These are phyloP conservation scores for Caenorhabditis drosophilae DNA, from an alignment of 2,888 invertebrate genomes.

Conservation along the genomic window DNA sequence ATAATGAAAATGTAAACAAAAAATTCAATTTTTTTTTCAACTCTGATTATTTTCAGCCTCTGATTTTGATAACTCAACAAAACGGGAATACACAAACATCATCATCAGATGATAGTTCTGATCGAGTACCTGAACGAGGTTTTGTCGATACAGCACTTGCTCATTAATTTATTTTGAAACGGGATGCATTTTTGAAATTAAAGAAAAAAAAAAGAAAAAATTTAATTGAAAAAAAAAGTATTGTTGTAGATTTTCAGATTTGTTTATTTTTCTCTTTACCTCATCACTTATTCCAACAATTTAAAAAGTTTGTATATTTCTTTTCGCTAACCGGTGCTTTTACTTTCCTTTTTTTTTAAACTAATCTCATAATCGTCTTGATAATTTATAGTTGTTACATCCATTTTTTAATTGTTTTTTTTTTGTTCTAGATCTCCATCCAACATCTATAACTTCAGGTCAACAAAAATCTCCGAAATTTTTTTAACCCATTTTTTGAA, in stretches of 20 bases:
- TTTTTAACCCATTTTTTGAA: neutral
- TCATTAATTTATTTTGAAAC: constrained; percentile 34
- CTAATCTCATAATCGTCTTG: neutral
- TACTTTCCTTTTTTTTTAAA: neutral
- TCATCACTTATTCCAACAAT: too few species aligned
- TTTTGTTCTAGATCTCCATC: too few species aligned
- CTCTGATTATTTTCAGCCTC: constrained; percentile 39
- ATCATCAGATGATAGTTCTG: constrained; percentile 21
- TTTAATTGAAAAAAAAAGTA: too few species aligned
- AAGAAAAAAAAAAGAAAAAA: too few species aligned
- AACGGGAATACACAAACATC: constrained; percentile 5
- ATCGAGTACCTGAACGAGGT: constrained; percentile 57
- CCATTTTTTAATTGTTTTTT: neutral
- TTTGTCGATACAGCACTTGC: constrained; percentile 64
- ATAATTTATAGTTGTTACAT: neutral
- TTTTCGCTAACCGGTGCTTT: too few species aligned
- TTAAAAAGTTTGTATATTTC: too few species aligned
- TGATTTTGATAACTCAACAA: constrained; percentile 41
- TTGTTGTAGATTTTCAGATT: too few species aligned
- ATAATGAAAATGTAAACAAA: constrained; percentile 55
- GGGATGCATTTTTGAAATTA: too few species aligned
- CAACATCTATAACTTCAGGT: too few species aligned
- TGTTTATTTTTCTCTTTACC: too few species aligned
- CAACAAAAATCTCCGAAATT: too few species aligned
- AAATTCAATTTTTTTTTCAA: neutral